A percentile compares a stretch with the other conserved stretches of the same genome.
phyloP scores from a whole-genome alignment of 2,797 vertebrate genomes.

The Etheostoma perlongum region DNA sequence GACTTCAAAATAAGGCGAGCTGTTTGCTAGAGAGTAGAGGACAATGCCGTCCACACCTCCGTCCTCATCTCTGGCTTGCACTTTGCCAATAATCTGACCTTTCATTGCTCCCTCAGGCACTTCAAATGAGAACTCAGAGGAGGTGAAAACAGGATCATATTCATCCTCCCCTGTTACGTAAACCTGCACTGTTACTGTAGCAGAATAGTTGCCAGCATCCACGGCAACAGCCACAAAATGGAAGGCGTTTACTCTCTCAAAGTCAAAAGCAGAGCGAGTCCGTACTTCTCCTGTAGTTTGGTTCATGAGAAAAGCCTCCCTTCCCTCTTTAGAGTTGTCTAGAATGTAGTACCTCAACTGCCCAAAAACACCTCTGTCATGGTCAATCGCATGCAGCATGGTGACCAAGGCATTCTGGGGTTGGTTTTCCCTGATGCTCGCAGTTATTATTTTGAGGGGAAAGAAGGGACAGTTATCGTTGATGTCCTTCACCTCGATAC shows the following conservation, averaged over 20 bases:
- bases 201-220: slow-evolving; percentile 93
- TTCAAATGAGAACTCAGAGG: slow-evolving; percentile 89
- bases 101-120: slow-evolving; percentile 93
- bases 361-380: slow-evolving; percentile 91
- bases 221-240: slow-evolving; percentile 89
- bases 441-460: slow-evolving; percentile 88
- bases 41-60: slow-evolving; percentile 93
- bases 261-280: slow-evolving; percentile 89
- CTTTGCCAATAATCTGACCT: slow-evolving; percentile 92
- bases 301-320: slow-evolving; percentile 89
- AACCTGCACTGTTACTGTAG: slow-evolving; percentile 93
- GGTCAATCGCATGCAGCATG: slow-evolving; percentile 90
- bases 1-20: slow-evolving; percentile 92
- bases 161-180: slow-evolving; percentile 95
- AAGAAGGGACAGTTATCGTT: slow-evolving; percentile 95
- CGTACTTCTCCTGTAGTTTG: slow-evolving; percentile 91
- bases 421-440: slow-evolving; percentile 94
- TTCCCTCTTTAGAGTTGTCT: slow-evolving; percentile 82
- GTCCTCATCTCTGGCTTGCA: slow-evolving; percentile 95
- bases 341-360: slow-evolving; percentile 89
- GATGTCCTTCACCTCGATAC: slow-evolving; percentile 93
- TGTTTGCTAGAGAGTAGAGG: slow-evolving; percentile 90
- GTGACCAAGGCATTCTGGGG: slow-evolving; percentile 93
- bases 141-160: slow-evolving; percentile 93
- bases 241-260: slow-evolving; percentile 91